These are phyloP conservation scores for Calyptomena viridis DNA, from an alignment of 2,113 vertebrate genomes.

Conservation along the genomic window DNA sequence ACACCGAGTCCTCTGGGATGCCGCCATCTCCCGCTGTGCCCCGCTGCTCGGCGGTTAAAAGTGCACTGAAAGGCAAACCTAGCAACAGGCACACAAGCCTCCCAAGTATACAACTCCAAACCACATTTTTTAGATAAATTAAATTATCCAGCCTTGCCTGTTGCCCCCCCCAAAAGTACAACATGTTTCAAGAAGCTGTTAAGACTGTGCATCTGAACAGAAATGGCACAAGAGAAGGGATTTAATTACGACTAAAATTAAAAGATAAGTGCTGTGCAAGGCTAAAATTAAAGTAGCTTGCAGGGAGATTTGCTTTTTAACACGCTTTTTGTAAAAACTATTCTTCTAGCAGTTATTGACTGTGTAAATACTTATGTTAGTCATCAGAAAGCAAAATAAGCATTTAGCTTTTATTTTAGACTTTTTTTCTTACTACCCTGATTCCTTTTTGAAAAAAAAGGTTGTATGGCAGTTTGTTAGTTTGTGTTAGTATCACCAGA, in stretches of 20 bases:
- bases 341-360: neutral
- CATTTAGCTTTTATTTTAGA: neutral
- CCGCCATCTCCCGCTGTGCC: neutral
- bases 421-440: neutral
- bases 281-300: neutral
- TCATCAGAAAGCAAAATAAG: neutral
- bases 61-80: slow-evolving; percentile 55
- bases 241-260: slow-evolving; percentile 36
- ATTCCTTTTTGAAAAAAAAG: neutral
- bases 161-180: neutral
- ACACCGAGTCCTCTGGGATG: neutral
- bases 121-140: slow-evolving; percentile 31
- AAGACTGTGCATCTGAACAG: neutral
- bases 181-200: neutral
- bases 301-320: neutral
- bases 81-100: slow-evolving; percentile 42
- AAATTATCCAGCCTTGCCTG: neutral
- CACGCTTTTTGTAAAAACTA: neutral
- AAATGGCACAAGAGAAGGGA: neutral
- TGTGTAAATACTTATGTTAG: neutral
- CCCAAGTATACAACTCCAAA: slow-evolving; percentile 9
- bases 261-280: neutral
- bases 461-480: neutral
- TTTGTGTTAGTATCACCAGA: neutral
- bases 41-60: slow-evolving; percentile 17